Evolutionary conservation across 2,113 vertebrate genomes (phyloP).

Genomic region (Halcyon malimbica): DNA sequence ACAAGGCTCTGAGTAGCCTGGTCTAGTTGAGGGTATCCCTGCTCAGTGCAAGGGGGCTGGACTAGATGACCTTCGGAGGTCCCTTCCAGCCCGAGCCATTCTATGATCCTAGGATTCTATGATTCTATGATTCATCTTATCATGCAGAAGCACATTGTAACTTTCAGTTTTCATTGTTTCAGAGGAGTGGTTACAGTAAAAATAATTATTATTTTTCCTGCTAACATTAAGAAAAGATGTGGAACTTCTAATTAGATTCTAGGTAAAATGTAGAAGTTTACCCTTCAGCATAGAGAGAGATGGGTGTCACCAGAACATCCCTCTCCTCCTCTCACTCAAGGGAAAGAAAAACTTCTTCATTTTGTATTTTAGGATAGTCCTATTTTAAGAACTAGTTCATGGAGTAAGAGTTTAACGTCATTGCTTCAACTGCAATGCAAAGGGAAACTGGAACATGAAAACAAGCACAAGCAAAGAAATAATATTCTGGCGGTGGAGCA

Average conservation of each 20-base stretch:
- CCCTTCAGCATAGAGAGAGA: background rate
- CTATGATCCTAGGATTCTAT: too few relatives aligned
- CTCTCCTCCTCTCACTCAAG: background rate
- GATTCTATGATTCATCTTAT: too few relatives aligned
- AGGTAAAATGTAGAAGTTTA: background rate
- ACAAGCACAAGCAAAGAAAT: slow-evolving; percentile 34
- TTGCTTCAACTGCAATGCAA: slow-evolving; percentile 16
- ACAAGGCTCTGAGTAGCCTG: too few relatives aligned
- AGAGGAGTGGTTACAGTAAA: background rate
- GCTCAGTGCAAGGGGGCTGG: too few relatives aligned
- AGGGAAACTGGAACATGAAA: slow-evolving; percentile 47
- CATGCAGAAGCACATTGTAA: background rate
- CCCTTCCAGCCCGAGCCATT: too few relatives aligned
- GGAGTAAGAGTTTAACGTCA: slow-evolving; percentile 2
- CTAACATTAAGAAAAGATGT: background rate
- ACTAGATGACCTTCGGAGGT: too few relatives aligned
- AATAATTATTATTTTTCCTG: background rate
- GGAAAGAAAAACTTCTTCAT: background rate
- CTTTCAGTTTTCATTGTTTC: background rate
- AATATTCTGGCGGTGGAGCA: background rate
- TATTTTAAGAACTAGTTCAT: slow-evolving; percentile 55
- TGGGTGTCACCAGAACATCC: background rate
- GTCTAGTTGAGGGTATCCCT: too few relatives aligned
- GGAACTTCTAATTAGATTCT: background rate
- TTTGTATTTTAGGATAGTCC: slow-evolving; percentile 27